Percentiles rank a stretch among this genome's conserved stretches.
phyloP scores from a whole-genome alignment of 2,797 vertebrate genomes.

The Halcyon leucocephala region DNA sequence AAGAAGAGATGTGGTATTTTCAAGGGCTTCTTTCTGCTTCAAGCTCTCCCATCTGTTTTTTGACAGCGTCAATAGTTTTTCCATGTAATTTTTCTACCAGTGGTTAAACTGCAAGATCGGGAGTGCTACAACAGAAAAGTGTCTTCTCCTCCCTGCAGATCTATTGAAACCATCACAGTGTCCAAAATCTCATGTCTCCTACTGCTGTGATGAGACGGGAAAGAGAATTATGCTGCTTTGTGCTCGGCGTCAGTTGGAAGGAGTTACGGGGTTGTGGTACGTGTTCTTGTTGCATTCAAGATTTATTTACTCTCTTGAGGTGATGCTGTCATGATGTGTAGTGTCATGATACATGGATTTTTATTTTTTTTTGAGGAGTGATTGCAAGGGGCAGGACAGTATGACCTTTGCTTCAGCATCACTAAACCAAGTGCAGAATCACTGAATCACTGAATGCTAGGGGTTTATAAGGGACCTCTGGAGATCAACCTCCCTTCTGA shows the following conservation, averaged over 20 bases:
- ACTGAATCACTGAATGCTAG: neutral
- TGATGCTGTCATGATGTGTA: neutral
- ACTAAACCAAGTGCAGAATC: neutral
- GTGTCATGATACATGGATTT: accelerated
- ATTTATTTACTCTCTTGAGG: neutral
- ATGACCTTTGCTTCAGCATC: neutral
- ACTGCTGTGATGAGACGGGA: neutral
- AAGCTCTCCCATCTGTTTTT: neutral
- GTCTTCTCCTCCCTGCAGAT: neutral
- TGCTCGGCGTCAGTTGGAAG: neutral
- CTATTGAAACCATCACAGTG: accelerated
- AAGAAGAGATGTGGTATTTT: neutral
- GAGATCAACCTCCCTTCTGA: neutral
- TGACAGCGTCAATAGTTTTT: neutral
- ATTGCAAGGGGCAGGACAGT: neutral
- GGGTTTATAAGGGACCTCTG: neutral
- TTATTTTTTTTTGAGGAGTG: neutral
- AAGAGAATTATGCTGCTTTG: neutral
- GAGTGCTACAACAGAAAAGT: neutral
- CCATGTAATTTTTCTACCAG: neutral
- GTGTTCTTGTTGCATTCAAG: neutral
- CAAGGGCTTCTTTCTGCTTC: neutral
- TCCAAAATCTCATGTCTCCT: neutral
- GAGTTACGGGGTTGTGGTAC: neutral
- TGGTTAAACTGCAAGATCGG: neutral